Evolutionary conservation across 2,888 invertebrate species (phyloP), one percentile per base, ranked within the genome.

Genomic region (Marronus borbonicus): DNA sequence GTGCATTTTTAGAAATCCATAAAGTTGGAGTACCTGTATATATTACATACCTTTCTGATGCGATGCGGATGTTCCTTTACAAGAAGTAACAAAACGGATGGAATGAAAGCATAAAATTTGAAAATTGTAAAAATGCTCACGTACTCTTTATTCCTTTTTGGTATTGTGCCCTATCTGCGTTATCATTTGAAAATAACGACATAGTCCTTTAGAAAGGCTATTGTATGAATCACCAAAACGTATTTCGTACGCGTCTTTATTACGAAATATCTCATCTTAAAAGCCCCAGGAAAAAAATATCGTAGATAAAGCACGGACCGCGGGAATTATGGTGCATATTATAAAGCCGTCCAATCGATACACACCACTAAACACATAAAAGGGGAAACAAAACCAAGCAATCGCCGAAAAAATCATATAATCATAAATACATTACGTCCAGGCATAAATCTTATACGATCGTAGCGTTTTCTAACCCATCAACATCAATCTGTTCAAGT

Each of bases 391-490:
- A 74, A 60, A 70, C 55, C 65, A n/a, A 17, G 12, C 7, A 49
- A 50, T 20, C 12, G 50, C 62, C 62, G 50, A 68, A 60, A 72
- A 60, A 60, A 44, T 44, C 24, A 36, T 62, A 60, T 74, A 74
- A 74, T 74, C 72, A 74, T 74, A 74, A 74, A 74, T 74, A 74
- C 72, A 60, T 74, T 60, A 62, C 44, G 72, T 49, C 20, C 31
- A 36, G 20, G 39, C 72, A 74, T 74, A 74, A 74, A 74, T 74
- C 72, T 60, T 74, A 60, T 74, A 17, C 72, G 60, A 74, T 60
- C 39, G 49, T 55, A n/a, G 52, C 70, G 55, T 74, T 60, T 74
- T 62, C 72, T 74, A 28, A 60, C 12, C 72, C 72, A 74, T 74
- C 60, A 74, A 74, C 72, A 74, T 74, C 60, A 74, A 74, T 74